Evolutionary conservation across 2,113 vertebrate species (phyloP), one percentile per base, ranked within the genome.

Genomic region (Calypte anna): DNA sequence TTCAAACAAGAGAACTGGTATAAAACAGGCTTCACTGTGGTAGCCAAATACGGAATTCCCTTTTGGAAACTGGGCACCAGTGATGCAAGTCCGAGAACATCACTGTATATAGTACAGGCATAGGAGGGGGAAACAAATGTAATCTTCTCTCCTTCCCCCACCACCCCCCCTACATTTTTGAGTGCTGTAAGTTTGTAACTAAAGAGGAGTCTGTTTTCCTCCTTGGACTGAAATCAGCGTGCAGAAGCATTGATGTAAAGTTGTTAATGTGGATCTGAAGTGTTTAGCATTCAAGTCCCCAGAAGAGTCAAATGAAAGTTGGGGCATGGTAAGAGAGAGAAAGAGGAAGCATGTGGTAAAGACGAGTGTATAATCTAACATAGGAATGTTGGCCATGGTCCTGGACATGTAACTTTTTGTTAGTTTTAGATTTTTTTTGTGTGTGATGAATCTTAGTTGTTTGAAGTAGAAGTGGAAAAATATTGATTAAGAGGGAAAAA

Each of bases 251-350:
- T 76, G 51, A 55, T 38, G 22, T 67, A 1, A 54, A 28, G n/a
- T 50, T 91, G 51, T 62, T 62, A 25, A 58, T 0, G 1, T 1
- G 2, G 21, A 44, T 58, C 44, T 58, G 25, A 73, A 48, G 48
- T 44, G 33, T 11, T 87, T 36, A 62, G n/a, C 59, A 54, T 73
- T 20, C 7, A 31, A 63, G 38, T 62, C 55, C 10, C 19, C 22
- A 0, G 14, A 31, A 7, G n/a, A 51, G n/a, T 40, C 0, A 0
- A 40, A 40, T 50, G 51, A 51, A 80, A 58, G 20, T 38, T 40
- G 23, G 28, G 22, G 27, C 30, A 70, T 30, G 13, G 40, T 14
- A 38, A 48, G 55, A 69, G 36, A 69, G 76, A 63, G 24, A 43
- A 83, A 27, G 28, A n/a, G 20, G 8, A 64, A 53, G 12, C 13